These are phyloP conservation scores for Megaleporinus macrocephalus DNA, from an alignment of 2,113 vertebrate genomes.

Conservation along the genomic window DNA sequence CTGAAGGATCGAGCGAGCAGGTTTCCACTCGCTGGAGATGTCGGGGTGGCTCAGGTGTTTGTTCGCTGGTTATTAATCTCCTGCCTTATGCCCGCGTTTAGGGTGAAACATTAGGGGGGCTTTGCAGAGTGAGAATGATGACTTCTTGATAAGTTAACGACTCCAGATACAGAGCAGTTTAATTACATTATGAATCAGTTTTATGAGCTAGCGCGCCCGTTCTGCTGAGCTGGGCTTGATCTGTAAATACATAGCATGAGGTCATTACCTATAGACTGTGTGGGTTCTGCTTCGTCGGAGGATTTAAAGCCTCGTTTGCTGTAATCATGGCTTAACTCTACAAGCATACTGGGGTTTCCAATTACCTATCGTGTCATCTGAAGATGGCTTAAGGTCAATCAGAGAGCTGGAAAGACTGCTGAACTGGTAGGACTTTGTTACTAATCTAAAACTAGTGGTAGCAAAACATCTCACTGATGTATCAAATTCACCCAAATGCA, in stretches of 20 bases:
- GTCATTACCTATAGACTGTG: not conserved
- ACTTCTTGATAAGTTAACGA: conserved; percentile 39
- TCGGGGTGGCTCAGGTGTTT: conserved; percentile 47
- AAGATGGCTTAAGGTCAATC: not conserved
- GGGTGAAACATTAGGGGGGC: conserved; percentile 24
- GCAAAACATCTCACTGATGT: not conserved
- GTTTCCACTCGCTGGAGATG: conserved; percentile 22
- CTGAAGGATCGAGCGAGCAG: conserved; percentile 38
- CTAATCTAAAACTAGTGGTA: not conserved
- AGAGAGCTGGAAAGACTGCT: not conserved
- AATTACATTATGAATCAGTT: conserved; percentile 47
- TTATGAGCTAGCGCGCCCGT: conserved; percentile 18
- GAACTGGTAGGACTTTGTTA: not conserved
- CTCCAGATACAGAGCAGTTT: conserved; percentile 13
- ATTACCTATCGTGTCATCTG: conserved; percentile 1
- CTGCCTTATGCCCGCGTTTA: conserved; percentile 28
- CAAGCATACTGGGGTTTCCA: not conserved
- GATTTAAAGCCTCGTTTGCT: conserved; percentile 13
- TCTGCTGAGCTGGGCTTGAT: not conserved
- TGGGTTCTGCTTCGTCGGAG: not conserved
- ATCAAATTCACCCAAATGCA: not conserved
- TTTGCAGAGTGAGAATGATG: conserved; percentile 43
- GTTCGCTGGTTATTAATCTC: conserved; percentile 52
- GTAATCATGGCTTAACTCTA: conserved; percentile 24
- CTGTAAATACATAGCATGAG: conserved; percentile 18